A percentile compares a stretch with the other conserved stretches of the same genome.
phyloP scores from a whole-genome alignment of 2,888 invertebrate species.

The Cantharis nigra region DNA sequence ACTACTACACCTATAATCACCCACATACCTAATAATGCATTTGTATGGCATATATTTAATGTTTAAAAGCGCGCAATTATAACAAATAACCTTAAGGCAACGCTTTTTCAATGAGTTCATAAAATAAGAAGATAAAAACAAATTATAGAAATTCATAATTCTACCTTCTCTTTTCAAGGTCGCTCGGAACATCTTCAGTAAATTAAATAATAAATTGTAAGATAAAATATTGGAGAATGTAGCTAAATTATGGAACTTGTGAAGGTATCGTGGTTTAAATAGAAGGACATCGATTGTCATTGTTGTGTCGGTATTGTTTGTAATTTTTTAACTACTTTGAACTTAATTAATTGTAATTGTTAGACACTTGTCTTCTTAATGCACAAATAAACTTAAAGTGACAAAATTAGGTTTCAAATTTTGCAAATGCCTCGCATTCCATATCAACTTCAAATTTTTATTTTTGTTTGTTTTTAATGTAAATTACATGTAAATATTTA shows the following conservation, averaged over 20 bases:
- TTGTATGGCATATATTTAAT: slow-evolving; percentile 4
- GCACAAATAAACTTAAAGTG: neutral
- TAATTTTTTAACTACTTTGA: slow-evolving; percentile 18
- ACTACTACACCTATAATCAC: slow-evolving; percentile 28
- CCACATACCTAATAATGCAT: slow-evolving; percentile 31
- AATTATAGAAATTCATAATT: slow-evolving; percentile 32
- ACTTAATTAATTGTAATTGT: slow-evolving; percentile 26
- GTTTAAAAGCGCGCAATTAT: slow-evolving; percentile 36
- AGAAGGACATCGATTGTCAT: slow-evolving; percentile 26
- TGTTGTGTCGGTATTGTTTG: slow-evolving; percentile 21
- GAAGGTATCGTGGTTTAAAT: slow-evolving; percentile 15
- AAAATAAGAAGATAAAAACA: slow-evolving; percentile 31
- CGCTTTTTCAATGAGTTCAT: slow-evolving; percentile 31
- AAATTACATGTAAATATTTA: neutral
- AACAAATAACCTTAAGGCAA: slow-evolving; percentile 33
- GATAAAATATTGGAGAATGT: slow-evolving; percentile 21
- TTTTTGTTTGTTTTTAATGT: neutral
- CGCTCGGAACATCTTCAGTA: slow-evolving; percentile 31
- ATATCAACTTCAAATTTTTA: neutral
- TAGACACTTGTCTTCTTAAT: slow-evolving; percentile 11
- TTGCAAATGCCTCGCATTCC: neutral
- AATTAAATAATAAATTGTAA: slow-evolving; percentile 29
- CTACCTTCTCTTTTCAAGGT: slow-evolving; percentile 36
- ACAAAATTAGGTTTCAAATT: neutral
- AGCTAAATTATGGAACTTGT: slow-evolving; percentile 1